Evolutionary conservation across 2,797 vertebrate genomes (phyloP).

Genomic region (Chaunax sp.): DNA sequence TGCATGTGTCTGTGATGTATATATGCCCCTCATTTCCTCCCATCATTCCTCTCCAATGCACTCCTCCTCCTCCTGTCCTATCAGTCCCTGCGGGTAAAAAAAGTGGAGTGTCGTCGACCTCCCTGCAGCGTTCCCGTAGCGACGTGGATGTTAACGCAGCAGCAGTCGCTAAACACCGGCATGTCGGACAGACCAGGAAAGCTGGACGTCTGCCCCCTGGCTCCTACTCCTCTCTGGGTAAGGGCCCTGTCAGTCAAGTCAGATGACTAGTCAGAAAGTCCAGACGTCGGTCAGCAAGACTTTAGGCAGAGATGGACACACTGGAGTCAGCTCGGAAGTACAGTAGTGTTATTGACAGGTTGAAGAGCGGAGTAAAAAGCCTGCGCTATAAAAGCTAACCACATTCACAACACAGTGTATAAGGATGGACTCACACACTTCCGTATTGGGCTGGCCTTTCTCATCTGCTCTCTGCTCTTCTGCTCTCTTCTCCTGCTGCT

Average conservation of each 20-base stretch:
- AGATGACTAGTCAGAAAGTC: conserved; percentile 33
- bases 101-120: conserved; percentile 80
- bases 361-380: conserved; percentile 6
- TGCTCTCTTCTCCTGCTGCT: conserved; percentile 64
- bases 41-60: conserved; percentile 60
- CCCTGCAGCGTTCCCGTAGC: conserved; percentile 94
- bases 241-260: conserved; percentile 67
- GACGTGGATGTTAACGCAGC: conserved; percentile 97
- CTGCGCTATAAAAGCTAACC: conserved; percentile 3
- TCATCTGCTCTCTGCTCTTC: conserved; percentile 21
- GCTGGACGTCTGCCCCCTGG: conserved; percentile 87
- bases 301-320: conserved; percentile 10
- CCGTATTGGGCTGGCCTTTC: conserved; percentile 42
- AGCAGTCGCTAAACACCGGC: conserved; percentile 91
- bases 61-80: conserved; percentile 48
- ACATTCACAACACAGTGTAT: conserved; percentile 2
- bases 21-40: conserved; percentile 69
- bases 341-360: conserved; percentile 1
- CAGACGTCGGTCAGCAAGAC: conserved; percentile 30
- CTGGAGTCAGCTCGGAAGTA: conserved; percentile 18
- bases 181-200: conserved; percentile 83
- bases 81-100: conserved; percentile 87
- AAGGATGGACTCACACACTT: conserved; percentile 31
- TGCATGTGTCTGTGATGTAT: conserved; percentile 74
- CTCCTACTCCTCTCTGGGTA: conserved; percentile 95